phyloP scores from a whole-genome alignment of 2,797 vertebrate species.

The Sebastes cheni region DNA sequence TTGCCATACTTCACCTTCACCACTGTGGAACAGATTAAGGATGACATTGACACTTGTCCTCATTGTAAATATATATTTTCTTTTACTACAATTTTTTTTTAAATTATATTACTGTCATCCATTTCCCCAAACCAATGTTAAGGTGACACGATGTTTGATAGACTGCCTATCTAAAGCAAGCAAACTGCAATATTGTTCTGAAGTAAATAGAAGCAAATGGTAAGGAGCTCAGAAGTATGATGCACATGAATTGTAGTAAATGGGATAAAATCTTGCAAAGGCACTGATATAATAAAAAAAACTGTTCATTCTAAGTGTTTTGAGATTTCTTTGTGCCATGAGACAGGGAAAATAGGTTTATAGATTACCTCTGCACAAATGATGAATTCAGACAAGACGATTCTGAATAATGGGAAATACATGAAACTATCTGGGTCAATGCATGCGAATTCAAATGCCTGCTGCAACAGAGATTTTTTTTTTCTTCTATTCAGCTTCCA shows the following conservation, averaged over 20 bases:
- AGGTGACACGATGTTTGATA: neutral
- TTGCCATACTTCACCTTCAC: constrained; percentile 97
- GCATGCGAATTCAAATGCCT: constrained; percentile 18
- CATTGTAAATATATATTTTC: neutral
- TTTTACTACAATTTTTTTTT: neutral
- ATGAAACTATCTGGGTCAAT: constrained; percentile 49
- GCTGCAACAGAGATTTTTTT: constrained; percentile 1
- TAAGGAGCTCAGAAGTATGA: neutral
- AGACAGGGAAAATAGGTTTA: constrained; percentile 4
- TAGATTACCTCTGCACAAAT: constrained; percentile 22
- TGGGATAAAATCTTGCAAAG: neutral
- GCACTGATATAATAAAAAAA: neutral
- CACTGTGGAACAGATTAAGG: constrained; percentile 78
- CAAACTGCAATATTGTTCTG: neutral
- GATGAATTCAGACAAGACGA: constrained; percentile 24
- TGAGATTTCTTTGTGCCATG: neutral
- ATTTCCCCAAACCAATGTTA: neutral
- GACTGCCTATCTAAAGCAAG: neutral
- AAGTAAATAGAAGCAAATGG: neutral
- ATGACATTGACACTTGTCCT: neutral
- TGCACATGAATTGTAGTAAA: neutral
- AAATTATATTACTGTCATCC: neutral
- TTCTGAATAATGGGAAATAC: constrained; percentile 20
- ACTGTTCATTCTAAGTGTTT: neutral
- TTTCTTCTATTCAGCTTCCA: constrained; percentile 50